Conservation (phyloP, 1,140 invertebrate genomes). For the Halictus rubicundus region DNA sequence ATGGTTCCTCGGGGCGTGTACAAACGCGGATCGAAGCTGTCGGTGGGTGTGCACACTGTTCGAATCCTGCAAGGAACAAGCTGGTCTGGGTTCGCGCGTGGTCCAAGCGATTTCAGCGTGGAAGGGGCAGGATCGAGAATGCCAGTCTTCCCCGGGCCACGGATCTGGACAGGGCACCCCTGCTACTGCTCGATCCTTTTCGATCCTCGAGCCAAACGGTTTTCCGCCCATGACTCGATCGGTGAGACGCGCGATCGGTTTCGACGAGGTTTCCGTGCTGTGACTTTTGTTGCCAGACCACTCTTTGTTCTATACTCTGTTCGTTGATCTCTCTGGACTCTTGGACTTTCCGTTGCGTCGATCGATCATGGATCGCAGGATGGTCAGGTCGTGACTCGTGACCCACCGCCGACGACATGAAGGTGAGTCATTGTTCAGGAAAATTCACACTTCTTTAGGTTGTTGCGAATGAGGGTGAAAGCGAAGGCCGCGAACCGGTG, state of each 20-base stretch:
- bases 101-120: constrained; percentile 30
- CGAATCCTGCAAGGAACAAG: background rate
- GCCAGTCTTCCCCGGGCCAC: constrained; percentile 63
- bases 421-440: constrained; percentile 1
- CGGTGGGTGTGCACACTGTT: background rate
- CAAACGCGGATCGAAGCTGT: background rate
- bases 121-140: constrained; percentile 58
- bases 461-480: too few relatives aligned
- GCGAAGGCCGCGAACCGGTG: too few relatives aligned
- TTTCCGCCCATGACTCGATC: background rate
- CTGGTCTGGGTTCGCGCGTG: background rate
- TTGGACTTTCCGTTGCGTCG: background rate
- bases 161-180: constrained; percentile 46
- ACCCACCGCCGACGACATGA: constrained; percentile 16
- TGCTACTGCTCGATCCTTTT: constrained; percentile 5
- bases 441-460: too few relatives aligned
- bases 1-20: too few relatives aligned
- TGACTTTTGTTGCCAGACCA: constrained; percentile 2
- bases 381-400: background rate
- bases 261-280: constrained; percentile 24
- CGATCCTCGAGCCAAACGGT: background rate
- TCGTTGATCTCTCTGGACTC: too few relatives aligned
- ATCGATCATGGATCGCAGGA: background rate
- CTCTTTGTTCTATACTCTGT: too few relatives aligned
- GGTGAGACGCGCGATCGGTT: background rate